Evolutionary conservation across 2,888 invertebrate species (phyloP).

Genomic region (Metalampra italica): DNA sequence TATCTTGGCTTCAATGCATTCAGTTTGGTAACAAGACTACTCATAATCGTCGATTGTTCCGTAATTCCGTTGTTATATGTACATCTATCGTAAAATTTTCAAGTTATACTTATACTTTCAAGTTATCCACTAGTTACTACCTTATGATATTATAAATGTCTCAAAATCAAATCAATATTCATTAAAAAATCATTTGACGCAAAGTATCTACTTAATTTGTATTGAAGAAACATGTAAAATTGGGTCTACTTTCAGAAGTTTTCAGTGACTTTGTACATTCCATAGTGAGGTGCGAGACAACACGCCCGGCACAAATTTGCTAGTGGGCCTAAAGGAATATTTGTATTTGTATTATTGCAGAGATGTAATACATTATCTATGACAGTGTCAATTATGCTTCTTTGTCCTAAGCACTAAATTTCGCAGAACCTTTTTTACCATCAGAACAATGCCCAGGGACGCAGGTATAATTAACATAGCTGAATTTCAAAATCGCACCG

Average conservation of each 20-base stretch:
- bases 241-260: too few relatives aligned
- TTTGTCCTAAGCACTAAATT: background rate
- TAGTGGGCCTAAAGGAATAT: too few relatives aligned
- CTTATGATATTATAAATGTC: too few relatives aligned
- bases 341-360: background rate
- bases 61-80: background rate
- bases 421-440: slow-evolving; percentile 5
- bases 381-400: background rate
- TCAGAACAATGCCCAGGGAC: slow-evolving; percentile 14
- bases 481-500: slow-evolving; percentile 13
- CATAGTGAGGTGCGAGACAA: too few relatives aligned
- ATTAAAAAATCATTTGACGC: too few relatives aligned
- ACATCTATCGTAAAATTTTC: background rate
- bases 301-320: too few relatives aligned
- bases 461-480: slow-evolving; percentile 13
- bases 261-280: too few relatives aligned
- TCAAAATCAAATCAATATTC: too few relatives aligned
- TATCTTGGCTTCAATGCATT: slow-evolving; percentile 22
- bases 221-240: too few relatives aligned
- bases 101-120: background rate
- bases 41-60: slow-evolving; percentile 47
- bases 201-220: too few relatives aligned
- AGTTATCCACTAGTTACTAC: too few relatives aligned
- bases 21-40: slow-evolving; percentile 29
- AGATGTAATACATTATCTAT: background rate